Base-by-base conservation (phyloP, 2,797 vertebrate genomes). In the Neostethus bicornis region DNA sequence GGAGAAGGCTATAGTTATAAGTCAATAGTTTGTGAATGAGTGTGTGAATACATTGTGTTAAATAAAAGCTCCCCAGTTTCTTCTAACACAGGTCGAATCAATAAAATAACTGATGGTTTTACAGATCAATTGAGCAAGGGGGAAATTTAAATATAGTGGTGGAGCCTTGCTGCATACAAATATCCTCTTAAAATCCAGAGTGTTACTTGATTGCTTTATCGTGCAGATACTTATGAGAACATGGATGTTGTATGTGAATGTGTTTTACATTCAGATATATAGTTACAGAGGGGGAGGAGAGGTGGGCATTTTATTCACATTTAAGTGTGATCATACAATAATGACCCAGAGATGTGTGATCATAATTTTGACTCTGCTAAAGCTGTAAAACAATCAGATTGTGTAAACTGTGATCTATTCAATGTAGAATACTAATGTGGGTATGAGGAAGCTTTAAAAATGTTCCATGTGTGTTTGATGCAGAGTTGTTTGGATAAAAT, bases 171-270 rank as follows among this genome's bases (percentile, higher is more conserved):
- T 35, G 42, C 10, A 31, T 20, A 51, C 28, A 42, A 37, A 35
- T n/a, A 55, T 47, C 10, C 39, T 11, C 57, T 52, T 35, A 69
- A 49, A 76, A 69, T 62, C 51, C 39, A 75, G 50, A 76, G 54
- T 73, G 72, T 41, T 77, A 77, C 41, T 4, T 19, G 52, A 51
- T 73, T 66, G 85, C 80, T 83, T 85, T 80, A 73, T 83, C 83
- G 71, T 34, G 45, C 14, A 7, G 6, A n/a, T 44, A 60, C 52
- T 75, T 73, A 85, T 63, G 45, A 64, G 57, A 66, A 73, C 67
- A 31, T 42, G 49, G 54, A 60, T 60, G 28, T 32, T 26, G 51
- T 39, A 16, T 28, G 29, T 3, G 2, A 42, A 53, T 73, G 34
- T 53, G 57, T 60, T 45, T n/a, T 1, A 21, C 3, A 3, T 56